Evolutionary conservation across 2,888 invertebrate species (phyloP).

Genomic region (Chrysotoxum bicinctum): DNA sequence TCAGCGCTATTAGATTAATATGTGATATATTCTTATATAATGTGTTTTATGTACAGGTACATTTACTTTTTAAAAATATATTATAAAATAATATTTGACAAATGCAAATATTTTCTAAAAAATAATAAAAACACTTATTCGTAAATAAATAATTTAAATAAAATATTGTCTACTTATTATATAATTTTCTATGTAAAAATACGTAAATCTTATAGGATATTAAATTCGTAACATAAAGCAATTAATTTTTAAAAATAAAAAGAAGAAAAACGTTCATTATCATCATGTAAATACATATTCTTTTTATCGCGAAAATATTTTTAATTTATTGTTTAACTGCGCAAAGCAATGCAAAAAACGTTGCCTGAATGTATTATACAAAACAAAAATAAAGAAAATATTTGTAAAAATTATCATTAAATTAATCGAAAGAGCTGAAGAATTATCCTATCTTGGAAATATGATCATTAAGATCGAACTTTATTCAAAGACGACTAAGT

Average conservation of each 20-base stretch:
- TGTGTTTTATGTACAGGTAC: conserved; percentile 43
- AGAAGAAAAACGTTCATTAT: background rate
- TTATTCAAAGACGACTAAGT: background rate
- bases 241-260: background rate
- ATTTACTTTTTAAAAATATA: conserved; percentile 3
- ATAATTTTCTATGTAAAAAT: background rate
- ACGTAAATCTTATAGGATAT: conserved; percentile 2
- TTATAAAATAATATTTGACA: conserved; percentile 9
- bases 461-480: background rate
- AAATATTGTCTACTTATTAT: background rate
- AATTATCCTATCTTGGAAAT: background rate
- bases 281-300: background rate
- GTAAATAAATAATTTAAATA: background rate
- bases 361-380: background rate
- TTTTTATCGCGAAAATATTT: background rate
- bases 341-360: background rate
- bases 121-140: background rate
- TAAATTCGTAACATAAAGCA: conserved; percentile 7
- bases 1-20: conserved; percentile 51
- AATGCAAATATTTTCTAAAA: background rate
- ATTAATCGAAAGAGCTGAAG: background rate
- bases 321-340: background rate
- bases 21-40: conserved; percentile 57
- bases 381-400: background rate
- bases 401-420: background rate